phyloP scores from a whole-genome alignment of 1,140 invertebrate genomes.

The Tenebrio molitor region DNA sequence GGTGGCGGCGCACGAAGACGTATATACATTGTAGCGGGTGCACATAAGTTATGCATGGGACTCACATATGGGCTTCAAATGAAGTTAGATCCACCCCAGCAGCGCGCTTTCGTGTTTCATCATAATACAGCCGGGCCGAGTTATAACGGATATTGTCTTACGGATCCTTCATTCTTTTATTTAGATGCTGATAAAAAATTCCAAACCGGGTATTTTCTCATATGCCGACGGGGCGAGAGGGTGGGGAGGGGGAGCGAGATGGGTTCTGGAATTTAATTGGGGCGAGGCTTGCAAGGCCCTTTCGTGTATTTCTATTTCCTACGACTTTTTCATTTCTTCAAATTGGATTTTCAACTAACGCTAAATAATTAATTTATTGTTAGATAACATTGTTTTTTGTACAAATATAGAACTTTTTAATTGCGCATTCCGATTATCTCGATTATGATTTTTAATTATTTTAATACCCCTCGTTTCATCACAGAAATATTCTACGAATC shows the following conservation, averaged over 20 bases:
- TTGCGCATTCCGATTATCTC: too few relatives aligned
- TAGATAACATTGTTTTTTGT: too few relatives aligned
- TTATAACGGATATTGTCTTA: conserved; percentile 51
- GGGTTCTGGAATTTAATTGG: conserved; percentile 23
- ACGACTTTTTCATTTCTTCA: too few relatives aligned
- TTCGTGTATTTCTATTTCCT: too few relatives aligned
- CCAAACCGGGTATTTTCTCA: conserved; percentile 8
- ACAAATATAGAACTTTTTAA: too few relatives aligned
- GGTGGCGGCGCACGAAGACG: conserved; percentile 5
- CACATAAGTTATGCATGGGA: conserved; percentile 57
- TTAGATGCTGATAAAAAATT: conserved; percentile 41
- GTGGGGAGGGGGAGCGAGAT: neutral
- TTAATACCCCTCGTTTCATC: too few relatives aligned
- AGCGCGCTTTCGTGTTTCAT: conserved; percentile 46
- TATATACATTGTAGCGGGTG: conserved; percentile 42
- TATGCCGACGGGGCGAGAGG: neutral
- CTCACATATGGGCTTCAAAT: conserved; percentile 54
- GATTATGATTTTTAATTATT: too few relatives aligned
- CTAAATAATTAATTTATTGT: too few relatives aligned
- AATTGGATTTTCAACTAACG: too few relatives aligned
- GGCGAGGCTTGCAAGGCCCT: neutral
- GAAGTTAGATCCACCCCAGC: conserved; percentile 52
- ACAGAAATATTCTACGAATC: too few relatives aligned
- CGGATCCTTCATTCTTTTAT: conserved; percentile 39
- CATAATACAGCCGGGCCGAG: conserved; percentile 45